phyloP scores from a whole-genome alignment of 92 coral and sea anemone genomes.

The Porites lobata region DNA sequence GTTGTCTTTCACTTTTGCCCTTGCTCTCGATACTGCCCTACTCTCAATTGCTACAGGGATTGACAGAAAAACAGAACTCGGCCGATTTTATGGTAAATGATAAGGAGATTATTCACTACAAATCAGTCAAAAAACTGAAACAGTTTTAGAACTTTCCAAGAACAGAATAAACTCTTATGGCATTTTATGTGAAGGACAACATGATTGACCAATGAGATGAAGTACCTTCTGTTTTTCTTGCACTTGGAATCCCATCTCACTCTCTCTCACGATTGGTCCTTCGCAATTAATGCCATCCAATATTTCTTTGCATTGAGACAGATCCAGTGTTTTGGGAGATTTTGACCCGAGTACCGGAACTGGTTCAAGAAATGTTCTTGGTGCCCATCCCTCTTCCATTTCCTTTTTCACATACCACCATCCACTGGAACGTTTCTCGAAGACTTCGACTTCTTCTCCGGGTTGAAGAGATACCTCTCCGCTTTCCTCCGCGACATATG shows the following conservation, averaged over 20 bases:
- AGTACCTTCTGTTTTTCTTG: constrained; percentile 15
- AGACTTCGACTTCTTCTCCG: constrained; percentile 64
- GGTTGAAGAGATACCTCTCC: constrained; percentile 61
- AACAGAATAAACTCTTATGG: too few relatives aligned
- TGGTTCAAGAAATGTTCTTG: constrained; percentile 56
- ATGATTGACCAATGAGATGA: too few relatives aligned
- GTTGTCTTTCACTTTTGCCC: too few relatives aligned
- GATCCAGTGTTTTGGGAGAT: constrained; percentile 11
- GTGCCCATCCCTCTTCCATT: constrained; percentile 74
- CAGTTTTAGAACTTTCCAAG: too few relatives aligned
- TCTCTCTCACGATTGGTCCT: background rate
- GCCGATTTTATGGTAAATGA: too few relatives aligned
- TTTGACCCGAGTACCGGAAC: background rate
- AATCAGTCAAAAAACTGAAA: too few relatives aligned
- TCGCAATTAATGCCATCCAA: background rate
- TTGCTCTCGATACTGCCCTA: too few relatives aligned
- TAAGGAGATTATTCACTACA: too few relatives aligned
- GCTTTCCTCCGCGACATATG: constrained; percentile 46
- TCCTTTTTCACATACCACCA: constrained; percentile 75
- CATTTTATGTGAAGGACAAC: too few relatives aligned
- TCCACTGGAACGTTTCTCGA: constrained; percentile 61
- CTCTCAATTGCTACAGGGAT: too few relatives aligned
- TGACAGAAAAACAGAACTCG: too few relatives aligned
- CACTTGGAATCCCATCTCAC: background rate
- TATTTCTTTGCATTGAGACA: background rate